These are phyloP conservation scores for Tragulus kanchil DNA, from an alignment of 2,113 vertebrate species.

Conservation along the genomic window DNA sequence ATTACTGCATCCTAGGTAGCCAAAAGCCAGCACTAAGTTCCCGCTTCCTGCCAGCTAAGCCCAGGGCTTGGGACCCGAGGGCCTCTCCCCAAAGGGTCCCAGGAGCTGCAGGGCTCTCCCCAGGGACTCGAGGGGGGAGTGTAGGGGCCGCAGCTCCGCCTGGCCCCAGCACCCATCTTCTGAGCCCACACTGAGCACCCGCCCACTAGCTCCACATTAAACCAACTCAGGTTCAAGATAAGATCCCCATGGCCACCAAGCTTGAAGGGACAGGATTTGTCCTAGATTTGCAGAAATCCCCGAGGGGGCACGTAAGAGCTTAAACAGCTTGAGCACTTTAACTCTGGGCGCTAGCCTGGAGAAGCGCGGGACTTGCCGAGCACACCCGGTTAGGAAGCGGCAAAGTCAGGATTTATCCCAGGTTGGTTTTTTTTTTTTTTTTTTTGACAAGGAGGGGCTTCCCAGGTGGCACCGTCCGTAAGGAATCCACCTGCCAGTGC, in stretches of 20 bases:
- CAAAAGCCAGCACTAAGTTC: not conserved
- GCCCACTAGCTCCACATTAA: not conserved
- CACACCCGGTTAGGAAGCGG: not conserved
- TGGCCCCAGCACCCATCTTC: rapidly evolving
- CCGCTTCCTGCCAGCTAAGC: rapidly evolving
- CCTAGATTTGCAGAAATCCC: not conserved
- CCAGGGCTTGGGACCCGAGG: rapidly evolving
- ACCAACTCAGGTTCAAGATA: not conserved
- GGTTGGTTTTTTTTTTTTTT: no score
- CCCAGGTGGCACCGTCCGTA: rapidly evolving
- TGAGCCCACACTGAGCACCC: not conserved
- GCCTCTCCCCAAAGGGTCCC: rapidly evolving
- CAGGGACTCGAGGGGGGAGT: not conserved
- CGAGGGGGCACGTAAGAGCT: not conserved
- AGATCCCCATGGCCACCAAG: rapidly evolving
- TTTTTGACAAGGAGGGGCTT: not conserved
- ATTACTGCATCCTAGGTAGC: not conserved
- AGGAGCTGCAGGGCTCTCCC: not conserved
- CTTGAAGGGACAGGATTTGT: not conserved
- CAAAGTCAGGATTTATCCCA: not conserved
- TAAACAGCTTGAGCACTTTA: not conserved
- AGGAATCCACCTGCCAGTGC: not conserved
- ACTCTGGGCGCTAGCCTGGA: not conserved
- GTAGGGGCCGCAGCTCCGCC: not conserved
- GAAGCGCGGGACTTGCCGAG: conserved; percentile 13